phyloP scores from a whole-genome alignment of 2,797 vertebrate genomes.

The Takifugu ocellatus region DNA sequence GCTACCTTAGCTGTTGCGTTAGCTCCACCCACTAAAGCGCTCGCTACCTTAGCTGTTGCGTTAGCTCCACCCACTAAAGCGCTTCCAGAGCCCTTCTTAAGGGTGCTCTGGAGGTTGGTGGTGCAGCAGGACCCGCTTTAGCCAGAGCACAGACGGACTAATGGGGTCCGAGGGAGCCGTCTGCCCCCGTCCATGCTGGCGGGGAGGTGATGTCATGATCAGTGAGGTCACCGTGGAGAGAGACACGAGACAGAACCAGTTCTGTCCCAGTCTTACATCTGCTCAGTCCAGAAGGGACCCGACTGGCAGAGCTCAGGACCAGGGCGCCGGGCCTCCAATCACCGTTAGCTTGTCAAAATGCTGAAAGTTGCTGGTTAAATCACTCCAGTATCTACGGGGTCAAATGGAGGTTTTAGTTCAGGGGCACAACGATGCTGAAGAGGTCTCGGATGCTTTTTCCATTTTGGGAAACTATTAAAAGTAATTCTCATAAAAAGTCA shows the following conservation, averaged over 20 bases:
- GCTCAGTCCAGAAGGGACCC: slow-evolving; percentile 22
- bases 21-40: no score
- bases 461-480: slow-evolving; percentile 51
- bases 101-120: slow-evolving; percentile 52
- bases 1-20: no score
- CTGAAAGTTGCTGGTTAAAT: slow-evolving; percentile 61
- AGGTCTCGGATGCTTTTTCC: slow-evolving; percentile 62
- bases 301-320: no score
- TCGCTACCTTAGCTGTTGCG: no score
- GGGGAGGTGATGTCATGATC: slow-evolving; percentile 68
- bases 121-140: slow-evolving; percentile 69
- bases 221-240: slow-evolving; percentile 58
- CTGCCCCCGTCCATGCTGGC: slow-evolving; percentile 46
- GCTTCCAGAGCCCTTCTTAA: slow-evolving; percentile 37
- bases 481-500: slow-evolving; percentile 41
- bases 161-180: slow-evolving; percentile 60
- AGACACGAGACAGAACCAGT: slow-evolving; percentile 23
- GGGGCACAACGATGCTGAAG: slow-evolving; percentile 56
- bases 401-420: slow-evolving; percentile 57
- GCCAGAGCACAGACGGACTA: slow-evolving; percentile 49
- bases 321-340: no score
- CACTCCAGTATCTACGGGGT: slow-evolving; percentile 58
- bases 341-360: slow-evolving; percentile 53
- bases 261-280: slow-evolving; percentile 31
- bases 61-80: no score